A percentile compares a stretch with the other conserved stretches of the same genome.
phyloP scores from a whole-genome alignment of 2,888 invertebrate genomes.

The Macropis europaea region DNA sequence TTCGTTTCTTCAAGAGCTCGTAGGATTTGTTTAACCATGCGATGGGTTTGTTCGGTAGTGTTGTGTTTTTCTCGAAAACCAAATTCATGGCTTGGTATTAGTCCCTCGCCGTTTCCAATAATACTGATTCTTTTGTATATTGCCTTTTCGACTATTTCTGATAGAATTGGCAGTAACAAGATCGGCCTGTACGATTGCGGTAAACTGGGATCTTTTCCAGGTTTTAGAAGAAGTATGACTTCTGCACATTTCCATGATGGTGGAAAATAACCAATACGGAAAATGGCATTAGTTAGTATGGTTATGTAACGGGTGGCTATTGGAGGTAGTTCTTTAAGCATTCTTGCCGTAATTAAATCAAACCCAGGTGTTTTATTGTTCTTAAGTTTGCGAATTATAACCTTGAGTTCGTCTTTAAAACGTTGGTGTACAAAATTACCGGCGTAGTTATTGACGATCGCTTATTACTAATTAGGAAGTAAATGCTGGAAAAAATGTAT shows the following conservation, averaged over 20 bases:
- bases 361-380: not conserved
- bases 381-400: not conserved
- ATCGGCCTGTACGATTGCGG: not conserved
- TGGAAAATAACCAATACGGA: constrained; percentile 1
- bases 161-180: not conserved
- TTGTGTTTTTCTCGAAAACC: not conserved
- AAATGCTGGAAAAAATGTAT: constrained; percentile 10
- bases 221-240: not conserved
- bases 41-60: not conserved
- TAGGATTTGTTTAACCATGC: not conserved
- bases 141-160: not conserved
- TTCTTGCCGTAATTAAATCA: not conserved
- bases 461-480: constrained; percentile 4
- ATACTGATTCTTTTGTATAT: not conserved
- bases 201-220: not conserved
- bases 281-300: not conserved
- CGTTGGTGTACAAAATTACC: not conserved
- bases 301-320: not conserved
- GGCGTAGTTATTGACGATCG: no score
- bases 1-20: not conserved
- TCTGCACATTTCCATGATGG: constrained; percentile 1
- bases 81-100: not conserved
- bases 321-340: not conserved
- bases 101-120: not conserved
- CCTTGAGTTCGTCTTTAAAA: not conserved